Base-by-base conservation (phyloP, 2,888 invertebrate species). In the Drosophila basisetae region DNA sequence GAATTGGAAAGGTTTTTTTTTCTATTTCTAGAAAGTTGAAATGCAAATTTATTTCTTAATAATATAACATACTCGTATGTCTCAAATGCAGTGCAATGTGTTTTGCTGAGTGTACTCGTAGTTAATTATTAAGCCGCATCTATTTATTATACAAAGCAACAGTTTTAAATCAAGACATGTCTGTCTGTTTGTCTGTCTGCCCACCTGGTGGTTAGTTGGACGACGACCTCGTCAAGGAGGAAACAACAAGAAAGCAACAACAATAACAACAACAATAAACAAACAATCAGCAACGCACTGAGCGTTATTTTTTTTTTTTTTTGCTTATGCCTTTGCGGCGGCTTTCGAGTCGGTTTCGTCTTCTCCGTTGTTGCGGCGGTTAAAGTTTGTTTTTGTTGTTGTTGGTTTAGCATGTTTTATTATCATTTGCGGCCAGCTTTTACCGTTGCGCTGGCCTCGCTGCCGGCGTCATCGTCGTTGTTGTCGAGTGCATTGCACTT, bases 401-500 rank as follows among this genome's bases (percentile, higher is more conserved):
- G 35, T 41, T 47, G 31, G 43, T 81, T 69, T 81, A 50, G 68
- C 78, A 72, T 76, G 82, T 78, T 82, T 84, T 80, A 83, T 83
- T 78, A 82, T 76, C 82, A 76, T 82, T 82, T 84, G 82, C 73
- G 83, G 78, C 67, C 67, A 76, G 76, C 76, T 64, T 76, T 77
- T 83, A 77, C 82, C 82, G 82, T 79, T 81, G 70, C 47, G 47
- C 47, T 25, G 25, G 16, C 47, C 25, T 47, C 61, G 54, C 56
- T 65, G 78, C 39, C 33, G 33, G 76, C 43, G 39, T 61, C 47
- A 25, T 25, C 28, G 47, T 16, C 16, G 25, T 47, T 13, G 47
- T 47, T 47, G 13, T 13, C 50, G 77, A 83, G 83, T 83, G 84
- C 84, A 82, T 69, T 84, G 84, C 83, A 84, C 83, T 84, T 69